phyloP scores from a whole-genome alignment of 1,140 invertebrate genomes.

The Heterodera carotae region DNA sequence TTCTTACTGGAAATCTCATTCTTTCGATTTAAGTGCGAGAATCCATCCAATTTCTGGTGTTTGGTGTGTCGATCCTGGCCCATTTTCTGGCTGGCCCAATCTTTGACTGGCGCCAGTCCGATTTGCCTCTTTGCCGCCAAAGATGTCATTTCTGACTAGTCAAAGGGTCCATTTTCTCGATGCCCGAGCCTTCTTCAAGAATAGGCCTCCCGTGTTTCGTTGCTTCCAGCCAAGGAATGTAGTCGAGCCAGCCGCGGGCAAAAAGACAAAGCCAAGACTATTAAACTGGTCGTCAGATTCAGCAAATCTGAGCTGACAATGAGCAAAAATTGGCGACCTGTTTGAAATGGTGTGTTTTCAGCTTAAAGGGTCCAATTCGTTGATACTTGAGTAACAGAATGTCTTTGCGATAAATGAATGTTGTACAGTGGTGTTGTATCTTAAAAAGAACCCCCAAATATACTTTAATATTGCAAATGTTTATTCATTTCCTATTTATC shows the following conservation, averaged over 20 bases:
- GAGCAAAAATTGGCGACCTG: not conserved
- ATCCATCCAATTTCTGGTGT: constrained; percentile 14
- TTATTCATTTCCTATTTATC: not conserved
- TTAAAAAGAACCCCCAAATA: too few relatives aligned
- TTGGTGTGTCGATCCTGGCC: constrained; percentile 11
- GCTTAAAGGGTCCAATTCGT: too few relatives aligned
- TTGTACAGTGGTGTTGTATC: too few relatives aligned
- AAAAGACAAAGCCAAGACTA: not conserved
- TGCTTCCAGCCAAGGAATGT: not conserved
- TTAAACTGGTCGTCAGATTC: not conserved
- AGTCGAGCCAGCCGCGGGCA: not conserved
- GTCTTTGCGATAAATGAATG: too few relatives aligned
- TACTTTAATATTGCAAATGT: too few relatives aligned
- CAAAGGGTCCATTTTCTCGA: not conserved
- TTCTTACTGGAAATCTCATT: not conserved
- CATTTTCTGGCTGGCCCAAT: constrained; percentile 9
- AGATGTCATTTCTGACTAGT: constrained; percentile 8
- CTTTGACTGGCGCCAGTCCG: constrained; percentile 15
- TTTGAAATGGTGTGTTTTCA: not conserved
- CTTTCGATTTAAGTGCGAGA: constrained; percentile 8
- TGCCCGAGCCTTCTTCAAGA: not conserved
- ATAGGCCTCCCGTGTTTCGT: not conserved
- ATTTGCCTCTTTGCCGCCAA: constrained; percentile 9
- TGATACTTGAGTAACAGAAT: too few relatives aligned
- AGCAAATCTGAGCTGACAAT: not conserved